These are phyloP conservation scores for Chalcis sispes DNA, from an alignment of 2,888 invertebrate genomes.

Conservation along the genomic window DNA sequence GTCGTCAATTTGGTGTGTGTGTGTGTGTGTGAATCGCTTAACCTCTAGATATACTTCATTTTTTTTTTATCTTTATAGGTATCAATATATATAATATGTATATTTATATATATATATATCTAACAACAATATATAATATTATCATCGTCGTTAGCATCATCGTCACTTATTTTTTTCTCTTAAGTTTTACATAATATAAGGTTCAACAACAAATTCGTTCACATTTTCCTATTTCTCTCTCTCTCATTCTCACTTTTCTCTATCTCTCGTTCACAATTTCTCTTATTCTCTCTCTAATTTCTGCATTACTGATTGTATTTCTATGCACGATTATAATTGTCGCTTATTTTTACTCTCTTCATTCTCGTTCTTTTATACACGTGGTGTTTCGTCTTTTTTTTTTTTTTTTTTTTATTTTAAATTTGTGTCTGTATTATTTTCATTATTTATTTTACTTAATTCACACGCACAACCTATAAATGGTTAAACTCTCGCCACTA, in stretches of 20 bases:
- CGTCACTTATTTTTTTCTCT: slow-evolving; percentile 59
- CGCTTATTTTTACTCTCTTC: slow-evolving; percentile 37
- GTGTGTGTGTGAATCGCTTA: slow-evolving; percentile 61
- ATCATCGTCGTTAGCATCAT: slow-evolving; percentile 66
- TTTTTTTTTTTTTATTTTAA: background rate
- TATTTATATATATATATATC: slow-evolving; percentile 70
- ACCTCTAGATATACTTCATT: slow-evolving; percentile 66
- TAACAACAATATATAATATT: slow-evolving; percentile 75
- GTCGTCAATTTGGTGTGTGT: slow-evolving; percentile 47
- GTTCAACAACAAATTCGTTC: slow-evolving; percentile 73
- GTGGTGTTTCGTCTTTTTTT: slow-evolving; percentile 49
- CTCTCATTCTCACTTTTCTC: slow-evolving; percentile 35
- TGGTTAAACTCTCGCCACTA: slow-evolving; percentile 29
- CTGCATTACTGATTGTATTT: slow-evolving; percentile 39
- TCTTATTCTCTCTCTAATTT: slow-evolving; percentile 23
- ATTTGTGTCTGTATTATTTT: slow-evolving; percentile 18
- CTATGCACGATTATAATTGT: slow-evolving; percentile 42
- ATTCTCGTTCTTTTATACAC: slow-evolving; percentile 55
- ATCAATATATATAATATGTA: slow-evolving; percentile 68
- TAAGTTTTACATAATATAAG: slow-evolving; percentile 69
- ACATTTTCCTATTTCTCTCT: slow-evolving; percentile 59
- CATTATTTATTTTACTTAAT: slow-evolving; percentile 27
- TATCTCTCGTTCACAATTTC: background rate
- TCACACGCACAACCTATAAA: slow-evolving; percentile 37
- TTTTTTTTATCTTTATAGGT: slow-evolving; percentile 61